These are phyloP conservation scores for Nyctibius grandis DNA, from an alignment of 2,797 vertebrate genomes.

Conservation along the genomic window DNA sequence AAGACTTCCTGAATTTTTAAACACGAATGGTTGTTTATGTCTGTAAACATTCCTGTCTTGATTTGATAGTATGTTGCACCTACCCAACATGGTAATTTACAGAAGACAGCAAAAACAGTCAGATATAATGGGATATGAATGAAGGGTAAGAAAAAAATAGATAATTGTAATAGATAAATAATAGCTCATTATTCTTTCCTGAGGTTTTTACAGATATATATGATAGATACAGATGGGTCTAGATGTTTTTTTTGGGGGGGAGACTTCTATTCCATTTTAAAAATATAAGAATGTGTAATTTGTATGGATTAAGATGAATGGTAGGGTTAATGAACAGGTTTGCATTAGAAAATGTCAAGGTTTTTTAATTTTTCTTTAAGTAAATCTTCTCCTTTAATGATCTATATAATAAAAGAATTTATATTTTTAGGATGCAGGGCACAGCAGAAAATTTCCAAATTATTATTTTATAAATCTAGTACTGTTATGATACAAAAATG, in stretches of 20 bases:
- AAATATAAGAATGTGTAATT: neutral
- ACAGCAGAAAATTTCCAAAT: conserved; percentile 26
- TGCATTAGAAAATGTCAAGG: conserved; percentile 42
- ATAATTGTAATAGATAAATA: neutral
- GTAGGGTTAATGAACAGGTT: conserved; percentile 18
- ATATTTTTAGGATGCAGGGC: neutral
- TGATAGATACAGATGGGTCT: neutral
- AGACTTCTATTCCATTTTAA: neutral
- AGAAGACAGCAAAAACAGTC: neutral
- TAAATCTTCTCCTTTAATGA: conserved; percentile 16
- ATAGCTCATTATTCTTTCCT: neutral
- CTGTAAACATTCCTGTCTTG: neutral
- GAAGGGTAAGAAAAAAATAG: neutral
- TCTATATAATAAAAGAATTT: conserved; percentile 8
- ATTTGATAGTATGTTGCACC: neutral
- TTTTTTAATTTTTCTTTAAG: conserved; percentile 47
- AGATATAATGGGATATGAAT: neutral
- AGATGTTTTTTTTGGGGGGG: neutral
- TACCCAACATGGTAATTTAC: neutral
- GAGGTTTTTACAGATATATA: neutral
- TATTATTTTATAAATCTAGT: neutral
- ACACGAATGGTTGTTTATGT: neutral
- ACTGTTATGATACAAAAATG: neutral
- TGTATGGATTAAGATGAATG: neutral
- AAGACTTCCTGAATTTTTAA: neutral